phyloP scores from a whole-genome alignment of 2,888 invertebrate species.

The Chalcosyrphus nemorum region DNA sequence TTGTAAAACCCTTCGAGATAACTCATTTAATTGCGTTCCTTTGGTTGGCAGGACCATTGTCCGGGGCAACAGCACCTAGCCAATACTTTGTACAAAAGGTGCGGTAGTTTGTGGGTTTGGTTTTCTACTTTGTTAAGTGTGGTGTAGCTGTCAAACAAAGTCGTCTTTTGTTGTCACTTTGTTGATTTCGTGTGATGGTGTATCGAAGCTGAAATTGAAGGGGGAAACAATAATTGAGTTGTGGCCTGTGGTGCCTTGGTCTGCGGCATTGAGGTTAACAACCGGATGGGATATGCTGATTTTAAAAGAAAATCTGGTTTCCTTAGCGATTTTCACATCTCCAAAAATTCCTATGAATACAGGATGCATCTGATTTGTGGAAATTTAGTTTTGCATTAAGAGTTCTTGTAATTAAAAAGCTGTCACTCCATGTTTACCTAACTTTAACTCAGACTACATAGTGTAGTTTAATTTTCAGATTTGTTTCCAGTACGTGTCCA shows the following conservation, averaged over 20 bases:
- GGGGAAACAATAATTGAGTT: constrained; percentile 6
- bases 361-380: not conserved
- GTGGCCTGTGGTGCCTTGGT: not conserved
- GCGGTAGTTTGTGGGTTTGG: too few relatives aligned
- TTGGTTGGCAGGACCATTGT: constrained; percentile 26
- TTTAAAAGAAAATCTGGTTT: not conserved
- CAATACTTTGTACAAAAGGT: not conserved
- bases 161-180: constrained; percentile 13
- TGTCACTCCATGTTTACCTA: too few relatives aligned
- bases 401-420: not conserved
- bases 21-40: constrained; percentile 48
- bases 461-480: not conserved
- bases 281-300: not conserved
- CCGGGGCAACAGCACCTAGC: not conserved
- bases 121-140: constrained; percentile 1
- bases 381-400: not conserved
- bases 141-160: constrained; percentile 1
- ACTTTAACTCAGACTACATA: not conserved
- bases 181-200: constrained; percentile 13
- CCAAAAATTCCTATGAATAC: not conserved
- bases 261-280: constrained; percentile 13
- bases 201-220: not conserved
- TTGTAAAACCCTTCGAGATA: constrained; percentile 11
- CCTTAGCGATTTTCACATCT: not conserved
- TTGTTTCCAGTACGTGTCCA: not conserved